Conservation (phyloP, 2,888 invertebrate genomes). For the Pterostichus madidus region DNA sequence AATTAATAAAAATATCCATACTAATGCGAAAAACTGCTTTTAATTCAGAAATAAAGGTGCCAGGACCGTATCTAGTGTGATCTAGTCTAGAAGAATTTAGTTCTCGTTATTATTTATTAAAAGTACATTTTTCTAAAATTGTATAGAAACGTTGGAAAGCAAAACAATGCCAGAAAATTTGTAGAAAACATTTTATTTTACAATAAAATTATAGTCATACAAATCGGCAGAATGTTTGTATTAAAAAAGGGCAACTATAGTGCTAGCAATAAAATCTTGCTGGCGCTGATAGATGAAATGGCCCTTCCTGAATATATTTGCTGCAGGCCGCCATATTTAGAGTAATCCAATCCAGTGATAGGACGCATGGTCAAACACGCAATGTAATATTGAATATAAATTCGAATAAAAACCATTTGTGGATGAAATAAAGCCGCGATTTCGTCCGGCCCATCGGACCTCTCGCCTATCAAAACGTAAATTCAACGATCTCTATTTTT, state of each 20-base stretch:
- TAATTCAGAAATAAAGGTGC: too few relatives aligned
- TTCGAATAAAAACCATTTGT: constrained; percentile 58
- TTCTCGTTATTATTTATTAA: too few relatives aligned
- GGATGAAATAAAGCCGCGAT: constrained; percentile 54
- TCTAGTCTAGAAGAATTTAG: too few relatives aligned
- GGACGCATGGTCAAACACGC: constrained; percentile 28
- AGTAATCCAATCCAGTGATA: constrained; percentile 30
- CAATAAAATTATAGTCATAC: too few relatives aligned
- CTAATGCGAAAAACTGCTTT: too few relatives aligned
- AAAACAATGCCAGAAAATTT: too few relatives aligned
- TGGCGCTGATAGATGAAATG: constrained; percentile 27
- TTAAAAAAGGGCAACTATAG: neutral
- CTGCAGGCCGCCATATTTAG: constrained; percentile 1
- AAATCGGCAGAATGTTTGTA: too few relatives aligned
- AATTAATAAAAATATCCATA: too few relatives aligned
- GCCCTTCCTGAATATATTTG: constrained; percentile 14
- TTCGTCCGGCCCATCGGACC: constrained; percentile 41
- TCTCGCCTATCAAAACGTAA: constrained; percentile 31
- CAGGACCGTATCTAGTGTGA: too few relatives aligned
- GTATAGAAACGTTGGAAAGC: too few relatives aligned
- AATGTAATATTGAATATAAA: constrained; percentile 62
- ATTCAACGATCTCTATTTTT: constrained; percentile 54
- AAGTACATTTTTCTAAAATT: too few relatives aligned
- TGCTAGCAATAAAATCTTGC: neutral
- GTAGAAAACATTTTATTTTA: too few relatives aligned